Percentiles rank a stretch among this genome's conserved stretches.
These are phyloP conservation scores for Caradrina clavipalpis DNA, from an alignment of 2,888 invertebrate genomes.

Conservation along the genomic window DNA sequence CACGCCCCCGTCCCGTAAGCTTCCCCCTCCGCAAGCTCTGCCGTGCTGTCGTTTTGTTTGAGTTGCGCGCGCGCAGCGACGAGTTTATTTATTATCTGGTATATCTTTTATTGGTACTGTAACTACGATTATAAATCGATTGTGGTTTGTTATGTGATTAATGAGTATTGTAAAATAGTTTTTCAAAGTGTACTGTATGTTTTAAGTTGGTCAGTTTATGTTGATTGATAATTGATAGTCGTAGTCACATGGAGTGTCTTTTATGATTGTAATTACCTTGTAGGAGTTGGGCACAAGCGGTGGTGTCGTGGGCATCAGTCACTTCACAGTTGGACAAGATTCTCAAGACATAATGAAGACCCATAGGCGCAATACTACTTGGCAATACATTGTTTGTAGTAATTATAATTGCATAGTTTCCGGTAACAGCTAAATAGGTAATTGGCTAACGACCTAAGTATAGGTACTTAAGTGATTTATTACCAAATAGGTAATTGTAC, in stretches of 20 bases:
- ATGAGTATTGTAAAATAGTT: constrained; percentile 57
- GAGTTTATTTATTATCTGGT: constrained; percentile 73
- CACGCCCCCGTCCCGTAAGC: constrained; percentile 75
- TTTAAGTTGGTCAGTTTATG: constrained; percentile 54
- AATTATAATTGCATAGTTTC: constrained; percentile 20
- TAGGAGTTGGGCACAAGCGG: constrained; percentile 15
- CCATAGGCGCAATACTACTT: too few species aligned
- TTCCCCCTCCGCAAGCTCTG: constrained; percentile 65
- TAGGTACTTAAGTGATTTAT: neutral
- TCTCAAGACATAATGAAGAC: constrained; percentile 9
- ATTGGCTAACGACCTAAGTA: constrained; percentile 19
- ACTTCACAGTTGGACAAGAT: neutral
- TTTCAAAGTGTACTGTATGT: constrained; percentile 49
- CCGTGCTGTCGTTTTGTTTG: constrained; percentile 63
- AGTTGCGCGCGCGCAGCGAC: constrained; percentile 63
- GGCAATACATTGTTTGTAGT: constrained; percentile 12
- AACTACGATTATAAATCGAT: constrained; percentile 76
- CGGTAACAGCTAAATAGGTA: constrained; percentile 16
- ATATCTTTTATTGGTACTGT: constrained; percentile 72
- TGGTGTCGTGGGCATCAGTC: neutral
- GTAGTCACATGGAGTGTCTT: constrained; percentile 29
- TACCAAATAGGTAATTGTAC: neutral
- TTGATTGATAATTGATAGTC: constrained; percentile 55
- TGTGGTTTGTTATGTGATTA: constrained; percentile 69
- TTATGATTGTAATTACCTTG: constrained; percentile 28